Evolutionary conservation across 1,140 invertebrate species (phyloP).

Genomic region (Aricia agestis): DNA sequence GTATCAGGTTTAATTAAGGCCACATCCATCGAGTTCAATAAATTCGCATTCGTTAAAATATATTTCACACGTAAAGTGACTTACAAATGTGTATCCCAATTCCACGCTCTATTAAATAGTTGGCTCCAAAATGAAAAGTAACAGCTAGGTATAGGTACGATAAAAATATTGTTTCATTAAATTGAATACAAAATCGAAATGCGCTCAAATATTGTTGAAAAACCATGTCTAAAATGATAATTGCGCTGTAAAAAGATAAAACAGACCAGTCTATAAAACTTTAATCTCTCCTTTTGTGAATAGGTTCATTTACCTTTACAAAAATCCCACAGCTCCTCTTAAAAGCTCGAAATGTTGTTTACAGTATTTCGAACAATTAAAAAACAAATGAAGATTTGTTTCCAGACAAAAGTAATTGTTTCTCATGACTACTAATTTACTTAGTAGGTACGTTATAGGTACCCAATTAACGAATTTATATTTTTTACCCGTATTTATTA

Average conservation of each 20-base stretch:
- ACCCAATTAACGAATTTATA: neutral
- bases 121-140: neutral
- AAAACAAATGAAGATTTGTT: neutral
- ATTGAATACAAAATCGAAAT: neutral
- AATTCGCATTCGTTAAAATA: conserved; percentile 5
- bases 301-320: conserved; percentile 2
- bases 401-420: neutral
- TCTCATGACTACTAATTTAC: neutral
- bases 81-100: conserved; percentile 5
- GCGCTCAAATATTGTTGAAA: neutral
- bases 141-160: neutral
- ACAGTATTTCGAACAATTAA: neutral
- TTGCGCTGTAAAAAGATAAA: conserved; percentile 6
- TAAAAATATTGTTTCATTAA: conserved; percentile 4
- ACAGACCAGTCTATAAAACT: neutral
- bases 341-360: neutral
- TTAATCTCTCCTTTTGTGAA: neutral
- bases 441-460: neutral
- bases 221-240: conserved; percentile 6
- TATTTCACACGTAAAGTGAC: neutral
- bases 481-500: neutral
- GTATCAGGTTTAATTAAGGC: conserved; percentile 8
- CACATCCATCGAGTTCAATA: neutral
- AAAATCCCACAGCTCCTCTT: neutral
- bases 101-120: neutral